A percentile compares a stretch with the other conserved stretches of the same genome.
Evolutionary conservation across 2,888 invertebrate species (phyloP).

Genomic region (Polydrusus cervinus): DNA sequence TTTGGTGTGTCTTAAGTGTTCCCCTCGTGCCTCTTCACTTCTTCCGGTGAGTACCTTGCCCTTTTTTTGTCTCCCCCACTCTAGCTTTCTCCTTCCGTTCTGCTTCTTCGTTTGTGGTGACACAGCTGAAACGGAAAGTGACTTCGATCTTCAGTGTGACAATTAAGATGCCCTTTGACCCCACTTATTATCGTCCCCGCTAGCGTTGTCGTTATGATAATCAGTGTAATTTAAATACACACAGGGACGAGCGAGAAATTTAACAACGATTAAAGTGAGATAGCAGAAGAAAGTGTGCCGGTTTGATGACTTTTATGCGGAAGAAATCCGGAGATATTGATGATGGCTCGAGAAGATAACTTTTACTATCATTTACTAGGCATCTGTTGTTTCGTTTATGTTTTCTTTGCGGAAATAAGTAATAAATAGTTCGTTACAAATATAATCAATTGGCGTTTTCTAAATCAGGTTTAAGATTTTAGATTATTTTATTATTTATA

Average conservation of each 20-base stretch:
- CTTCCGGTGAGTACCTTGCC: conserved; percentile 56
- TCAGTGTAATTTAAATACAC: too few relatives aligned
- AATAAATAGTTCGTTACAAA: neutral
- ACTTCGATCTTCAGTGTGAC: conserved; percentile 23
- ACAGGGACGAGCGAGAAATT: conserved; percentile 1
- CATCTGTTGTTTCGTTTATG: conserved; percentile 27
- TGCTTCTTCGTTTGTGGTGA: neutral
- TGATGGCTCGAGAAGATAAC: conserved; percentile 39
- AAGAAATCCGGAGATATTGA: conserved; percentile 42
- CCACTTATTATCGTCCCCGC: conserved; percentile 33
- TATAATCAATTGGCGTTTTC: neutral
- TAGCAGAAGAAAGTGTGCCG: conserved; percentile 45
- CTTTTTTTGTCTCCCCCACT: conserved; percentile 47
- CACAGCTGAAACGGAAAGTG: neutral
- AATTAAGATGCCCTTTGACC: conserved; percentile 33
- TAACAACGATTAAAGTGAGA: conserved; percentile 19
- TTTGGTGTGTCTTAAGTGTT: conserved; percentile 44
- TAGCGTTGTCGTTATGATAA: conserved; percentile 3
- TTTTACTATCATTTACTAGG: conserved; percentile 40
- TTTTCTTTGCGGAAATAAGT: conserved; percentile 1
- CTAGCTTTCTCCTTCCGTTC: conserved; percentile 11
- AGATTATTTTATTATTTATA: neutral
- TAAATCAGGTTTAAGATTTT: neutral
- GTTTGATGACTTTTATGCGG: conserved; percentile 37
- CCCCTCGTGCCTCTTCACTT: conserved; percentile 43